These are phyloP conservation scores for Drosophila kambysellisi DNA, from an alignment of 2,888 invertebrate genomes.

Conservation along the genomic window DNA sequence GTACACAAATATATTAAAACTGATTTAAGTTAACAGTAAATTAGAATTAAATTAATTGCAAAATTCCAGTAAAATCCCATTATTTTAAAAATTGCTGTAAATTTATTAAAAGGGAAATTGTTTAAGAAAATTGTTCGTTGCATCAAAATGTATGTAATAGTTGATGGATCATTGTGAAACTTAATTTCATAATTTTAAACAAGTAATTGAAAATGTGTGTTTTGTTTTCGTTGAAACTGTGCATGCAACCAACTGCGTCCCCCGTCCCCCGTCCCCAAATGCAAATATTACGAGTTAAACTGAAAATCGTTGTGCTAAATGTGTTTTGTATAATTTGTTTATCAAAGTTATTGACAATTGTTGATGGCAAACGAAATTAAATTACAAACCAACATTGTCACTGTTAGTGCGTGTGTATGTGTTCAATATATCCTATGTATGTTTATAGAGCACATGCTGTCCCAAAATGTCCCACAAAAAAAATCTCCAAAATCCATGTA, in stretches of 20 bases:
- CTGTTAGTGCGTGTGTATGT: constrained; percentile 41
- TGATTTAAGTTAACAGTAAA: neutral
- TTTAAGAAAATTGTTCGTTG: constrained; percentile 25
- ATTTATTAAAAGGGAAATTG: neutral
- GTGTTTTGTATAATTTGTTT: constrained; percentile 44
- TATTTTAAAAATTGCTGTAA: neutral
- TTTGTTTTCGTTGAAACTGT: constrained; percentile 39
- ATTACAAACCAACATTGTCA: constrained; percentile 24
- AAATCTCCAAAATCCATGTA: constrained; percentile 20
- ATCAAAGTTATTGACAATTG: constrained; percentile 15
- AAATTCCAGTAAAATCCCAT: neutral
- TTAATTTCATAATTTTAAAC: constrained; percentile 15
- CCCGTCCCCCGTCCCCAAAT: constrained; percentile 35
- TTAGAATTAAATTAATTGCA: neutral
- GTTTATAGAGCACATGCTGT: constrained; percentile 40
- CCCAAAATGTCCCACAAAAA: constrained; percentile 5
- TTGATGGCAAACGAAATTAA: constrained; percentile 18
- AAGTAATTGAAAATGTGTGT: constrained; percentile 36
- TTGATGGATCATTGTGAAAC: constrained; percentile 26
- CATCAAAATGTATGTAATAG: constrained; percentile 11
- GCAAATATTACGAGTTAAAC: constrained; percentile 26
- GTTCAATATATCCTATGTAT: constrained; percentile 33
- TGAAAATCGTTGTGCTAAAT: constrained; percentile 35
- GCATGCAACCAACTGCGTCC: constrained; percentile 53
- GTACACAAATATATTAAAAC: neutral